Evolutionary conservation across 2,113 vertebrate genomes (phyloP).

Genomic region (Chrysemys picta): DNA sequence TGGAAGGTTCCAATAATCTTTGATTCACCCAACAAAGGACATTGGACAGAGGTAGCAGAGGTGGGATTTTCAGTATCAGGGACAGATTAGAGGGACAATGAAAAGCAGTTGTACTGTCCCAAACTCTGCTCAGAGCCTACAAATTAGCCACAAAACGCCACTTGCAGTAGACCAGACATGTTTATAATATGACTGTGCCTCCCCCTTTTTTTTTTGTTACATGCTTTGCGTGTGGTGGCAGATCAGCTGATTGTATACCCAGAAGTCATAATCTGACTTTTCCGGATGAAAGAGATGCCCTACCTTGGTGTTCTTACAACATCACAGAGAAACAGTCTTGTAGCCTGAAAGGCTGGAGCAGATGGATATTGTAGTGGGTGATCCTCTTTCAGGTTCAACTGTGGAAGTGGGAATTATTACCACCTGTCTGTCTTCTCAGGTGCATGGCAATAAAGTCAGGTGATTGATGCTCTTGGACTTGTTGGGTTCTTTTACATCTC

Average conservation of each 20-base stretch:
- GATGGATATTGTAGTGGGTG: accelerated
- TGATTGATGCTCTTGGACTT: background rate
- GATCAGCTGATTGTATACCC: background rate
- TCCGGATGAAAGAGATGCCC: background rate
- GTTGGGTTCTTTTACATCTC: background rate
- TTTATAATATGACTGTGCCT: background rate
- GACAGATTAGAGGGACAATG: background rate
- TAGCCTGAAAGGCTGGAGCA: background rate
- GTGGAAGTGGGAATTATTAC: background rate
- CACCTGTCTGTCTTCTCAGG: background rate
- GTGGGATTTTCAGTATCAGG: background rate
- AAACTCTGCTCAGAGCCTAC: accelerated
- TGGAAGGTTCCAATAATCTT: background rate
- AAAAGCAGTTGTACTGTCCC: background rate
- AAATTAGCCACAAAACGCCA: background rate
- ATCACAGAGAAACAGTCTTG: background rate
- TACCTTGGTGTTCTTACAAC: background rate
- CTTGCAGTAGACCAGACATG: background rate
- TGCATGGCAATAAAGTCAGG: accelerated
- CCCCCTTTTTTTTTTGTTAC: background rate
- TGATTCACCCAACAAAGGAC: background rate
- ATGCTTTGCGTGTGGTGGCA: accelerated
- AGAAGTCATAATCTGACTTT: background rate
- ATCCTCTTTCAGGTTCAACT: accelerated
- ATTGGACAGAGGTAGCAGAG: background rate